These are phyloP conservation scores for Anas georgica DNA, from an alignment of 2,797 vertebrate genomes.

Conservation along the genomic window DNA sequence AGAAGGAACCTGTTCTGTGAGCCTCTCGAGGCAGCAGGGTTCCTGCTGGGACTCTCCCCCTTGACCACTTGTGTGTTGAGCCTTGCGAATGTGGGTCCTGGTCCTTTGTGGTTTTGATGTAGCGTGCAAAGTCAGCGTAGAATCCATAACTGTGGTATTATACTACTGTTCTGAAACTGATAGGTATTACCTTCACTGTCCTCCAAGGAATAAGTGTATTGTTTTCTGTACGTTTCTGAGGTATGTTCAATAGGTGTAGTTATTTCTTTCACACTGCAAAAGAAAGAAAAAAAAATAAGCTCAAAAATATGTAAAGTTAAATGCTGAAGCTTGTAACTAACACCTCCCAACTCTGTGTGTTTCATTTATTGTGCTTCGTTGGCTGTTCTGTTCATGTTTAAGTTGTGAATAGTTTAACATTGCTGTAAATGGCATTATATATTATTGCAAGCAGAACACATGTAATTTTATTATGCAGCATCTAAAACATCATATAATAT, in stretches of 20 bases:
- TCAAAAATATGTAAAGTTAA: slow-evolving; percentile 53
- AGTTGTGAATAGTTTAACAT: slow-evolving; percentile 79
- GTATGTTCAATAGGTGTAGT: slow-evolving; percentile 27
- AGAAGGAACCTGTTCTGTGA: slow-evolving; percentile 5
- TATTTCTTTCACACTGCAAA: slow-evolving; percentile 49
- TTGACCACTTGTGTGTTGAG: slow-evolving; percentile 9
- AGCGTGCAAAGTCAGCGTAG: slow-evolving; percentile 59
- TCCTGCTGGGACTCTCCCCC: slow-evolving; percentile 28
- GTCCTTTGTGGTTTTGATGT: slow-evolving; percentile 63
- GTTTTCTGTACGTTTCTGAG: slow-evolving; percentile 64
- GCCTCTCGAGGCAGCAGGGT: slow-evolving; percentile 40
- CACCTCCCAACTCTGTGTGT: slow-evolving; percentile 23
- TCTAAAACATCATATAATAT: slow-evolving; percentile 79
- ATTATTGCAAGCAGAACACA: slow-evolving; percentile 75
- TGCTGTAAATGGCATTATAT: slow-evolving; percentile 77
- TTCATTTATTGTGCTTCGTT: slow-evolving; percentile 61
- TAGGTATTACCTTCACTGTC: slow-evolving; percentile 57
- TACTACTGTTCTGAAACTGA: slow-evolving; percentile 73
- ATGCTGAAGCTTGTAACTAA: slow-evolving; percentile 55
- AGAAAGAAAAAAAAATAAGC: slow-evolving; percentile 18
- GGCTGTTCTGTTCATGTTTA: slow-evolving; percentile 65
- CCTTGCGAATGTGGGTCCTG: slow-evolving; percentile 45
- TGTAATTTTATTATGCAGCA: slow-evolving; percentile 73
- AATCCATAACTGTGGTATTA: slow-evolving; percentile 63
- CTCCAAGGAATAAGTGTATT: slow-evolving; percentile 52